Base-by-base conservation (phyloP, 2,888 invertebrate genomes). In the Catocala sponsa region DNA sequence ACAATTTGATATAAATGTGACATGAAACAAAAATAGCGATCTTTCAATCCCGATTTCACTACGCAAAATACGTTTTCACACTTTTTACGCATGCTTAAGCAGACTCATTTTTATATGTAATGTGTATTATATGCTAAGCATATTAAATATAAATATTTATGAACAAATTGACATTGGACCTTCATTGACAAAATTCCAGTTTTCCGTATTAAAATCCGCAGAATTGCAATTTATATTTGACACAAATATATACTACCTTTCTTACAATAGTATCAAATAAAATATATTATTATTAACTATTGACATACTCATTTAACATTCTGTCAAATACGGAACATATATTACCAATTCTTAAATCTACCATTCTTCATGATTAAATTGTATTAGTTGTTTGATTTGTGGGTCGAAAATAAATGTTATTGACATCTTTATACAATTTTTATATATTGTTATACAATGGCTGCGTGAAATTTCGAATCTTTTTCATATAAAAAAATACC, bases 391-490 rank as follows among this genome's bases (percentile, higher is more conserved):
- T 52, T 57, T 42, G 15, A 61, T 51, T 61, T 55, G 48, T 59
- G 54, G n/a, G 43, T 33, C 42, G 53, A 60, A 55, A 64, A 41
- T 52, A 60, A 46, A 55, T 35, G 38, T 32, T 41, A 33, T 56
- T 47, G 61, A 59, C 65, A 63, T 43, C 65, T 61, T 43, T 32
- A 62, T 58, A 61, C 51, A 51, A 59, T 57, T 67, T 38, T 55
- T 61, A 43, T 55, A 54, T 53, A 53, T 59, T 55, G 32, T 63
- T 48, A 49, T 51, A 74, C 68, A 74, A 75, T 61, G 41, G 52
- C n/a, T 11, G n/a, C 61, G 60, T 76, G 67, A 76, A 67, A 74
- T 76, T 66, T 58, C 49, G 62, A 68, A 58, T 55, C 51, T 68
- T 68, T 70, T 63, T 51, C 55, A 33, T 48, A 54, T 44, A 73